These are phyloP conservation scores for Lepilemur septentrionalis DNA, from an alignment of 2,797 vertebrate genomes.

Conservation along the genomic window DNA sequence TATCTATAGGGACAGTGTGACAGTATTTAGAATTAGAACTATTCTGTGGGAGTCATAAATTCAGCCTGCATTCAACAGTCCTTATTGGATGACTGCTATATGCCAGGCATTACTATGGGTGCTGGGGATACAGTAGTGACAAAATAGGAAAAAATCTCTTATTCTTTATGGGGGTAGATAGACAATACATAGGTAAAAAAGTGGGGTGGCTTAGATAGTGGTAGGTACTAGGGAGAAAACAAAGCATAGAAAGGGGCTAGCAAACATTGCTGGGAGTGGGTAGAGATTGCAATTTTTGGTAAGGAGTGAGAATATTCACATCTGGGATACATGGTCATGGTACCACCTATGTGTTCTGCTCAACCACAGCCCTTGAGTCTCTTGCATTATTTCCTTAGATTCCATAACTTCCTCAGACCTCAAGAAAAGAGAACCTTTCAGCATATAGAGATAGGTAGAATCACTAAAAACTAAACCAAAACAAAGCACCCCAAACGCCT, in stretches of 20 bases:
- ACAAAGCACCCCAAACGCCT: neutral
- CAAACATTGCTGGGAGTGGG: neutral
- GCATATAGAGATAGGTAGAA: neutral
- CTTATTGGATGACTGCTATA: neutral
- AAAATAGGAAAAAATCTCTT: neutral
- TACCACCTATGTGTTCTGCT: neutral
- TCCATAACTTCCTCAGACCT: neutral
- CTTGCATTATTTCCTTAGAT: neutral
- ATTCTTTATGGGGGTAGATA: neutral
- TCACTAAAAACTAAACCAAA: neutral
- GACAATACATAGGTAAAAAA: neutral
- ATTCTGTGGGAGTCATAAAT: neutral
- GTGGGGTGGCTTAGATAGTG: neutral
- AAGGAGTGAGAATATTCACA: neutral
- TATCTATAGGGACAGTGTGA: neutral
- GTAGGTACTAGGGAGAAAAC: neutral
- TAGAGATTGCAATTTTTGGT: neutral
- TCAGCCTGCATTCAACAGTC: neutral
- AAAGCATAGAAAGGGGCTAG: neutral
- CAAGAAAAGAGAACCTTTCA: neutral
- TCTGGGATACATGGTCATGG: neutral
- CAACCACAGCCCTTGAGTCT: neutral
- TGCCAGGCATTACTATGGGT: neutral
- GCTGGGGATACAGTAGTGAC: neutral
- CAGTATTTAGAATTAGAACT: neutral